A percentile compares a stretch with the other conserved stretches of the same genome.
Conservation (phyloP, 37 sponge, comb jelly and placozoan species). For the Ephydatia muelleri region DNA sequence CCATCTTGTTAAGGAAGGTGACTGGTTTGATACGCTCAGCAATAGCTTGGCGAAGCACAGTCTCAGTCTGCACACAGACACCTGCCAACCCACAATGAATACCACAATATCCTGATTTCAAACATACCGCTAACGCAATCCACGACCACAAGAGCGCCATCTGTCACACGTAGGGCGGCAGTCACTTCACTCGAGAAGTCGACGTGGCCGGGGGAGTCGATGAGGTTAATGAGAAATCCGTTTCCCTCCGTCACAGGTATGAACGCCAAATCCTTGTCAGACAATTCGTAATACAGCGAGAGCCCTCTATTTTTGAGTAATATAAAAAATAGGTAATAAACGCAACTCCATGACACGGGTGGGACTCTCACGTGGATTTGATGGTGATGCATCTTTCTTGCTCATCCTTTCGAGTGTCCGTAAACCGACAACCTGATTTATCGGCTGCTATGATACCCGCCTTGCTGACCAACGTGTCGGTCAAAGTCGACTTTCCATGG, state of each 20-base stretch:
- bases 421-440: conserved; percentile 95
- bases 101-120: not conserved
- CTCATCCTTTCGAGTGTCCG: conserved; percentile 98
- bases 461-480: conserved; percentile 97
- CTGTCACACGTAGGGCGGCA: conserved; percentile 97
- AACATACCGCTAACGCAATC: conserved; percentile 96
- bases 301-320: conserved; percentile 66
- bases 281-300: conserved; percentile 96
- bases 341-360: not conserved
- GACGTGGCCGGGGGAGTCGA: conserved; percentile 98
- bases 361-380: conserved; percentile 96
- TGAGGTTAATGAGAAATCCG: conserved; percentile 98
- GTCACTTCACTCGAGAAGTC: conserved; percentile 98
- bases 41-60: conserved; percentile 97
- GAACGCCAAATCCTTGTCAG: conserved; percentile 74
- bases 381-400: conserved; percentile 99
- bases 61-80: conserved; percentile 98
- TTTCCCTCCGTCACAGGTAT: conserved; percentile 85
- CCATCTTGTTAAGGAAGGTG: conserved; percentile 99
- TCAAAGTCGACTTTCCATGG: conserved; percentile 98
- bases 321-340: not conserved
- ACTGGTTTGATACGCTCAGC: conserved; percentile 98
- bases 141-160: conserved; percentile 98
- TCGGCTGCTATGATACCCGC: conserved; percentile 97
- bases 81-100: conserved; percentile 44